These are phyloP conservation scores for Popillia japonica DNA, from an alignment of 1,140 invertebrate genomes.

Conservation along the genomic window DNA sequence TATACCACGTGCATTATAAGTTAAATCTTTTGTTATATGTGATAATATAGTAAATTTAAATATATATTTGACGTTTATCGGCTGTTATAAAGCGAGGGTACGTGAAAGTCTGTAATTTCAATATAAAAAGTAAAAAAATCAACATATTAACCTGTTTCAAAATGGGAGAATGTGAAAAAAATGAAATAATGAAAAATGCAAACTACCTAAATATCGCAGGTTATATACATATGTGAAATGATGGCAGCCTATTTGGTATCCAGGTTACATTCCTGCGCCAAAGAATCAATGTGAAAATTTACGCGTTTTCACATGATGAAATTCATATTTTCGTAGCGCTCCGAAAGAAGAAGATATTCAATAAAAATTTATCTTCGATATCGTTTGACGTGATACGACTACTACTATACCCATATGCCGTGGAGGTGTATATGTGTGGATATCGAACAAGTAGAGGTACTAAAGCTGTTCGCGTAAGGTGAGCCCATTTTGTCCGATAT, in stretches of 20 bases:
- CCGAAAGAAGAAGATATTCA: constrained; percentile 33
- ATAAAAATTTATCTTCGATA: constrained; percentile 32
- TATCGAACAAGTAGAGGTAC: too few species aligned
- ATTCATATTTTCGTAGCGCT: constrained; percentile 17
- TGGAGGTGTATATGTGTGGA: too few species aligned
- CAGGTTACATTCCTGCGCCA: background rate
- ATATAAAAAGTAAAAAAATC: too few species aligned
- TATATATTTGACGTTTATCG: too few species aligned
- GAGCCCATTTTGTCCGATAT: too few species aligned
- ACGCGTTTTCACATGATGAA: constrained; percentile 32
- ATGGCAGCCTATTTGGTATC: background rate
- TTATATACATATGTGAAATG: background rate
- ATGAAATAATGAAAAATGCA: background rate
- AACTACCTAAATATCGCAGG: background rate
- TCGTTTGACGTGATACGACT: constrained; percentile 28
- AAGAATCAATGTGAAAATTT: constrained; percentile 22
- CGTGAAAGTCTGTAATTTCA: background rate
- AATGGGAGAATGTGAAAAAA: too few species aligned
- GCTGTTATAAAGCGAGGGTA: too few species aligned
- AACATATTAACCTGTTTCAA: too few species aligned
- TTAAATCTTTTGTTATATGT: too few species aligned
- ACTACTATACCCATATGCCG: background rate
- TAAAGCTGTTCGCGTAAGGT: too few species aligned
- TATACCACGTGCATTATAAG: too few species aligned
- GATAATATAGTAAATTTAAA: background rate